These are phyloP conservation scores for Imbricaverruca yamaguchii DNA, from an alignment of 2,888 invertebrate species.

Conservation along the genomic window DNA sequence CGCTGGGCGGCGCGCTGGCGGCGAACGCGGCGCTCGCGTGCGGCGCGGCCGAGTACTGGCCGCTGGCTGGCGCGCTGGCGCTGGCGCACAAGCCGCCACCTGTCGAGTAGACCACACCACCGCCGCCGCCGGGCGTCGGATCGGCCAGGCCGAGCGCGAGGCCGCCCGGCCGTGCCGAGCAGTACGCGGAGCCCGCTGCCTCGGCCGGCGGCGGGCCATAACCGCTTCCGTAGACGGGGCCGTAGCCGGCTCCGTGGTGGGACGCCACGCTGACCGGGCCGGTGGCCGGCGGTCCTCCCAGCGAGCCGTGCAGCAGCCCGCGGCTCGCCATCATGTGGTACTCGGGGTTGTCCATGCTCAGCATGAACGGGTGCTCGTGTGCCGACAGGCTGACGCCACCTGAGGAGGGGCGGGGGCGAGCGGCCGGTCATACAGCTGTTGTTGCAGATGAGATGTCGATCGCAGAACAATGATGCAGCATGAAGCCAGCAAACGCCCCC, in stretches of 20 bases:
- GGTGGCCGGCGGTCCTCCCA: constrained; percentile 18
- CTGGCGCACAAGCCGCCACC: not conserved
- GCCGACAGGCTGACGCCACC: constrained; percentile 25
- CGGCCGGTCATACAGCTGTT: no score
- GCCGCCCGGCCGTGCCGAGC: not conserved
- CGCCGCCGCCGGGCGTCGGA: not conserved
- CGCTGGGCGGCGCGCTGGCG: not conserved
- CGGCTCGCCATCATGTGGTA: constrained; percentile 46
- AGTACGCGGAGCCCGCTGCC: not conserved
- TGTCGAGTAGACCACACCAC: not conserved
- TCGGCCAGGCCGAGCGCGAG: not conserved
- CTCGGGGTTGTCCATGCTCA: constrained; percentile 77
- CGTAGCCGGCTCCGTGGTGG: not conserved
- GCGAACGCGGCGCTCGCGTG: not conserved
- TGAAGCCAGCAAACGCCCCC: no score
- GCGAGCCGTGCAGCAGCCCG: constrained; percentile 27
- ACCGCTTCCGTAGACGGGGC: not conserved
- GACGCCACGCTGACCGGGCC: not conserved
- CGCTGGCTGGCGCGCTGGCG: not conserved
- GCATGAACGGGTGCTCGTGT: constrained; percentile 34
- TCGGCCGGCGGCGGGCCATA: not conserved
- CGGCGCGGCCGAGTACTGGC: not conserved
- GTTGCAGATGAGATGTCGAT: no score
- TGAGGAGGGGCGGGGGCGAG: constrained; percentile 72
- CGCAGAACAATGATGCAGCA: no score